Evolutionary conservation across 2,113 vertebrate genomes (phyloP).

Genomic region (Rhombomys opimus): DNA sequence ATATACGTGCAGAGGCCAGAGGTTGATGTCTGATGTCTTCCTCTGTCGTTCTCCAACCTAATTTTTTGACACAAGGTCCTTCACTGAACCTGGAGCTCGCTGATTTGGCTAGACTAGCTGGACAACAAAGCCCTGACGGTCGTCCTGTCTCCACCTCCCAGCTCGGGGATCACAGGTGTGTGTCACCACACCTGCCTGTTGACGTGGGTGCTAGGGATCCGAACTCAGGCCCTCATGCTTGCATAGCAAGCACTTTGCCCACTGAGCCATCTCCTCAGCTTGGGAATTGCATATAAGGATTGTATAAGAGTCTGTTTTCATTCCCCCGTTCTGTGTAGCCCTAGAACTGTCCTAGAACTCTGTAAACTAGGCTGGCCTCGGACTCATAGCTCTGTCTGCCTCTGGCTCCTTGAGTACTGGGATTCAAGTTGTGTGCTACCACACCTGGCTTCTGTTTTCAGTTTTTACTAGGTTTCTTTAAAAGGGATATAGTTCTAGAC

Average conservation of each 20-base stretch:
- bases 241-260: background rate
- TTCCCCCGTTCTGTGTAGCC: background rate
- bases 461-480: constrained; percentile 5
- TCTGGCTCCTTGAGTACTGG: background rate
- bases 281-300: background rate
- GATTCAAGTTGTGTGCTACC: background rate
- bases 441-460: background rate
- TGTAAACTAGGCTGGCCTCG: background rate
- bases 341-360: background rate
- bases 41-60: background rate
- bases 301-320: background rate
- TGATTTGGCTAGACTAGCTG: constrained; percentile 21
- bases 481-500: background rate
- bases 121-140: background rate
- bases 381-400: background rate
- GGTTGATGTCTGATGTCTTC: constrained; percentile 14
- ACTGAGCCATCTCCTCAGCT: background rate
- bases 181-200: background rate
- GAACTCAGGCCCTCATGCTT: background rate
- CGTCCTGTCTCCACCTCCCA: background rate
- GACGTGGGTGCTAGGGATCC: background rate
- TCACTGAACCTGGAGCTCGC: constrained; percentile 1
- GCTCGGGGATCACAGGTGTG: background rate
- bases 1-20: background rate
- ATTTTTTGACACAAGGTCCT: constrained; percentile 10